These are phyloP conservation scores for Scarus forsteni DNA, from an alignment of 2,797 vertebrate species.

Conservation along the genomic window DNA sequence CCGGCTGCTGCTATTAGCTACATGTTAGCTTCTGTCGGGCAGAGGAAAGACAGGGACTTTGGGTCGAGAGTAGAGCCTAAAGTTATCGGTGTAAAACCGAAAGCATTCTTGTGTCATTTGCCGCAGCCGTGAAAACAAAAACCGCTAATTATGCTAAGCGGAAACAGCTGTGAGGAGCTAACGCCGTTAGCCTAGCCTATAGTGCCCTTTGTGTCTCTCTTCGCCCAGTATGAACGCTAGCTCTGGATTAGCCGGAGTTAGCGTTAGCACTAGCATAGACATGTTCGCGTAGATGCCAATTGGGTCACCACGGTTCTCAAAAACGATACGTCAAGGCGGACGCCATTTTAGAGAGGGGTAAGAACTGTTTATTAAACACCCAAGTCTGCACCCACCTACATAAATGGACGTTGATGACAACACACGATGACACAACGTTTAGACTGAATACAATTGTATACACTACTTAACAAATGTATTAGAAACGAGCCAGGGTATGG, in stretches of 20 bases:
- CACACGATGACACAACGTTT: no score
- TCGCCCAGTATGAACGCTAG: conserved; percentile 36
- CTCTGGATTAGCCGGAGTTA: conserved; percentile 43
- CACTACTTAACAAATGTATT: no score
- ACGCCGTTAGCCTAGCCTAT: conserved; percentile 14
- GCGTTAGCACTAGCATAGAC: conserved; percentile 34
- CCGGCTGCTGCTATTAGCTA: conserved; percentile 42
- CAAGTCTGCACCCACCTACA: no score
- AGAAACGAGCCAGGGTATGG: no score
- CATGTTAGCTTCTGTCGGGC: conserved; percentile 15
- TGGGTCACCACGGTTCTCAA: no score
- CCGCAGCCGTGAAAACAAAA: neutral
- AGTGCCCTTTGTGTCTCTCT: conserved; percentile 74
- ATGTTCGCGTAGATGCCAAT: no score
- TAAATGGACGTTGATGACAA: no score
- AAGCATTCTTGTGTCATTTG: accelerated
- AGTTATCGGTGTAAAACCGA: neutral
- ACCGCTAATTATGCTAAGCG: accelerated
- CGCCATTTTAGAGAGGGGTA: no score
- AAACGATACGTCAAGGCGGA: no score
- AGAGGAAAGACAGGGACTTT: conserved; percentile 20
- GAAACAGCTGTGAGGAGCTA: neutral
- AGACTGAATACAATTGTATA: no score
- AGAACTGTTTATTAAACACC: no score
- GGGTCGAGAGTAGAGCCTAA: neutral